Percentiles rank a stretch among this genome's conserved stretches.
These are phyloP conservation scores for Harpalus rufipes DNA, from an alignment of 2,888 invertebrate genomes.

Conservation along the genomic window DNA sequence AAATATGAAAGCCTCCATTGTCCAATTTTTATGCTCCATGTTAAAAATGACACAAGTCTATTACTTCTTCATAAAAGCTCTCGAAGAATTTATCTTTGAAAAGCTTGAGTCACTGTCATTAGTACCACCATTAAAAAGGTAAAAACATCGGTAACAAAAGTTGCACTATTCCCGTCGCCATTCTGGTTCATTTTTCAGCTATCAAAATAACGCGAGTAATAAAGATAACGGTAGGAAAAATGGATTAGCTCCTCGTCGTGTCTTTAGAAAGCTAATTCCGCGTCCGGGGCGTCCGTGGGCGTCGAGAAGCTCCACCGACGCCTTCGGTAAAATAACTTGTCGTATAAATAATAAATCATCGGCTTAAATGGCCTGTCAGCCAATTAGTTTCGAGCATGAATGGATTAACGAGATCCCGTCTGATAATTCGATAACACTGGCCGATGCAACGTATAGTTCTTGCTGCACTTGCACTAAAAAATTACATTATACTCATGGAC, in stretches of 20 bases:
- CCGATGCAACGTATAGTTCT: neutral
- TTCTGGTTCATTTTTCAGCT: constrained; percentile 56
- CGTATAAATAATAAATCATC: constrained; percentile 65
- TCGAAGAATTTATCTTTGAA: constrained; percentile 20
- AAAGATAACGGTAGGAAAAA: constrained; percentile 54
- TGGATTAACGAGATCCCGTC: constrained; percentile 61
- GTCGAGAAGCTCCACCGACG: constrained; percentile 22
- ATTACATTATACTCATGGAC: neutral
- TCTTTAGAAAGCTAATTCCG: constrained; percentile 54
- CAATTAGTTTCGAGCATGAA: constrained; percentile 64
- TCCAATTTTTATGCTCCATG: neutral
- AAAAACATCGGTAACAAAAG: constrained; percentile 43
- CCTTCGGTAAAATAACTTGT: constrained; percentile 55
- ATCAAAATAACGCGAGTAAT: constrained; percentile 59
- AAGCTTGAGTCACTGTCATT: constrained; percentile 22
- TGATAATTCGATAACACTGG: constrained; percentile 50
- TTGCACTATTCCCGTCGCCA: neutral
- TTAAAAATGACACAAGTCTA: neutral
- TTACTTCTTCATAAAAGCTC: neutral
- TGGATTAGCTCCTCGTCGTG: constrained; percentile 55
- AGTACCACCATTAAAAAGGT: constrained; percentile 39
- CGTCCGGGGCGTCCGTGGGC: constrained; percentile 4
- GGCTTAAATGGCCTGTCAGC: constrained; percentile 64
- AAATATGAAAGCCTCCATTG: neutral
- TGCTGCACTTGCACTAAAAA: constrained; percentile 16